These are phyloP conservation scores for Ctenodactylus gundi DNA, from an alignment of 2,113 vertebrate genomes.

Conservation along the genomic window DNA sequence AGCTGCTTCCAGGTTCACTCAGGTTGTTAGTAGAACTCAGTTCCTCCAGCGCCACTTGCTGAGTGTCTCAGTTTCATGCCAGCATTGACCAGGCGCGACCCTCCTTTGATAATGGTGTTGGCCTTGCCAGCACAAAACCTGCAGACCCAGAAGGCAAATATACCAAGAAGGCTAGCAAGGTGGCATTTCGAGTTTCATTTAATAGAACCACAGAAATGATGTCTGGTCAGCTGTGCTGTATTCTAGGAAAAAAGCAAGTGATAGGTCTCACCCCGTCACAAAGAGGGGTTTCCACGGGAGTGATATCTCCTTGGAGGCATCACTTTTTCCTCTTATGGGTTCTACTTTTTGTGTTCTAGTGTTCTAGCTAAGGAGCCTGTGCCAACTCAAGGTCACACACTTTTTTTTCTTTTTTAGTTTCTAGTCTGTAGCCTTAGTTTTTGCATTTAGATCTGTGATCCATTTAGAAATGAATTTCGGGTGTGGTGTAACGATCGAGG, in stretches of 20 bases:
- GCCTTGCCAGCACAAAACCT: not conserved
- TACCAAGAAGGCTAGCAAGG: not conserved
- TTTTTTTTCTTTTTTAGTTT: not conserved
- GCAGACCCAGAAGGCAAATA: not conserved
- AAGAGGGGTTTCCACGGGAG: not conserved
- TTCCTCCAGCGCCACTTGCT: not conserved
- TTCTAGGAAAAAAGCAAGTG: not conserved
- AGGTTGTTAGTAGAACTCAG: not conserved
- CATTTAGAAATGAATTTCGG: not conserved
- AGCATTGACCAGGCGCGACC: not conserved
- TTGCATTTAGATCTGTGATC: not conserved
- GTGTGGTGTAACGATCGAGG: rapidly evolving
- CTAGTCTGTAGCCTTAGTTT: not conserved
- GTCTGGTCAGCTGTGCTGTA: not conserved
- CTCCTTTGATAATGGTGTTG: rapidly evolving
- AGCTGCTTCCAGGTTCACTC: not conserved
- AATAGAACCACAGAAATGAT: not conserved
- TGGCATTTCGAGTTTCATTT: not conserved
- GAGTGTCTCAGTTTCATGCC: not conserved
- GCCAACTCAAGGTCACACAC: not conserved
- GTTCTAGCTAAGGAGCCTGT: not conserved
- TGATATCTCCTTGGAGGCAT: not conserved
- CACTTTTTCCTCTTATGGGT: not conserved
- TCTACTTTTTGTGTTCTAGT: not conserved
- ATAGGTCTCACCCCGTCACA: not conserved